phyloP scores from a whole-genome alignment of 2,113 vertebrate genomes.

The Eidolon helvum region DNA sequence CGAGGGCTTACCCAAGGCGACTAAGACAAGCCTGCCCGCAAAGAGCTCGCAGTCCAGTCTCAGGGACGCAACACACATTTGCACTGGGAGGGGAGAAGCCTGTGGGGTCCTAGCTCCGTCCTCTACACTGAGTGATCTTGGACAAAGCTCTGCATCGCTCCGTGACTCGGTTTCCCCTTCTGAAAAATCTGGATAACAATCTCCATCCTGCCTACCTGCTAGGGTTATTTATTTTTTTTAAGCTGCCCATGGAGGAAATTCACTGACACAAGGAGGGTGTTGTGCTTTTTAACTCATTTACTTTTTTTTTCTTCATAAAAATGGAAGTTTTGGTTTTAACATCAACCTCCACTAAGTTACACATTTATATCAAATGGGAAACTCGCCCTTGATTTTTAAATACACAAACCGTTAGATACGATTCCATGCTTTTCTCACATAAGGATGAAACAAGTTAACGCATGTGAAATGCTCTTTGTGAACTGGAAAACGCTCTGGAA shows the following conservation, averaged over 20 bases:
- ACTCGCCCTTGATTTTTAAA: neutral
- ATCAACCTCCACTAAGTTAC: neutral
- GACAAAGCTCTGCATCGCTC: neutral
- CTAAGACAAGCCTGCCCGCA: neutral
- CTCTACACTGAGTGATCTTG: neutral
- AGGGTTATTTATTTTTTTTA: neutral
- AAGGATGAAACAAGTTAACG: conserved; percentile 1
- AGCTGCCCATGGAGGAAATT: neutral
- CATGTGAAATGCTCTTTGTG: neutral
- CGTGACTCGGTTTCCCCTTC: neutral
- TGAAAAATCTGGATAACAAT: conserved; percentile 22
- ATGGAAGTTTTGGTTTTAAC: neutral
- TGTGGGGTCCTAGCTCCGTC: neutral
- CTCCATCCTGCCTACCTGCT: neutral
- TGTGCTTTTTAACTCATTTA: neutral
- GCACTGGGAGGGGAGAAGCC: neutral
- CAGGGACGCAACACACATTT: neutral
- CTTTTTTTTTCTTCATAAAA: neutral
- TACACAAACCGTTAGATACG: neutral
- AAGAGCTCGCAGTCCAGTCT: neutral
- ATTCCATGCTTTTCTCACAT: neutral
- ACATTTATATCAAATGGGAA: conserved; percentile 28
- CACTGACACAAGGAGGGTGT: neutral
- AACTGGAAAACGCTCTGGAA: neutral
- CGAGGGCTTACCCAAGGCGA: neutral